Evolutionary conservation across 2,888 invertebrate species (phyloP), one percentile per base, ranked within the genome.

Genomic region (Volucella inanis): DNA sequence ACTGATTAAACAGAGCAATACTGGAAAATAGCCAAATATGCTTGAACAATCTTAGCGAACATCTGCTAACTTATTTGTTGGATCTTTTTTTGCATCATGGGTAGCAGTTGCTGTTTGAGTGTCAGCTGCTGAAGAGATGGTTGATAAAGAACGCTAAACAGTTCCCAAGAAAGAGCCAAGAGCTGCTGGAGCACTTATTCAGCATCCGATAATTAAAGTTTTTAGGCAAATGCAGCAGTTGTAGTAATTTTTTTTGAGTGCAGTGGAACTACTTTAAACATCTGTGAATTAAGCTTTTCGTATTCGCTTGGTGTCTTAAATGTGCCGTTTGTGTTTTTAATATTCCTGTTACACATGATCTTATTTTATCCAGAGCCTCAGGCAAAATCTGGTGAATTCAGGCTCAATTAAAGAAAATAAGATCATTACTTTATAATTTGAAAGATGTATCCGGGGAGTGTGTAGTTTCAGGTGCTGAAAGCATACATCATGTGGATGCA

Each of bases 1-100:
- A 95, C 90, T 97, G 96, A 91, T 97, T 95, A 88, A 89, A 95
- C 95, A 18, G 97, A 97, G 91, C 97, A 98, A 87, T 94, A 93
- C 87, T 94, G 94, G 91, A 97, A 98, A 1, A 97, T 94, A 8
- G 96, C 96, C 87, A 95, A 92, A 93, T 94, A 95, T 65, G 96
- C 96, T 47, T 95, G 94, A 43, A 96, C 93, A 86, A 93, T 93
- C 88, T 94, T 94, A 4, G 95, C 94, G 39, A 94, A 93, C 94
- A 3, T 94, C 94, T 0, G 52, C 50, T 8, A 85, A 68, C 38
- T 61, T 74, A 0, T 59, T 52, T 22, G 78, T 0, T 10, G 45
- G 4, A 15, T 85, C 70, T 52, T 65, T 76, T 57, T 47, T 52
- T 1, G 54, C 71, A 72, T 81, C 87, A 57, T 65, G 75, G 3